Percentiles rank a stretch among this genome's conserved stretches.
Conservation (phyloP, 2,797 vertebrate genomes). For the Galagoides demidoff region DNA sequence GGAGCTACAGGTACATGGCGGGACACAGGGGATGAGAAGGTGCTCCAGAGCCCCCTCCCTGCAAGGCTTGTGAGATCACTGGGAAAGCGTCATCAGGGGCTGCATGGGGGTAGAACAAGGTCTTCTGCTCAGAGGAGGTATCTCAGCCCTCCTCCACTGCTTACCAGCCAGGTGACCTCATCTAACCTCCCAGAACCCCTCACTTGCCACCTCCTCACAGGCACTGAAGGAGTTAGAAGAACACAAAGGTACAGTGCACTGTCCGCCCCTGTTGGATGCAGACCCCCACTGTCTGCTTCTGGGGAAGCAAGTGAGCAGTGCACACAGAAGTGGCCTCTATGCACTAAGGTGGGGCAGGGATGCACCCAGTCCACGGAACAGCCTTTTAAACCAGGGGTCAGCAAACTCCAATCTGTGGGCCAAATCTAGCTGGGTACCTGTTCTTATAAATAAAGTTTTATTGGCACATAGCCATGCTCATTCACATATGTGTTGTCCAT, state of each 20-base stretch:
- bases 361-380: not conserved
- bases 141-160: not conserved
- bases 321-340: not conserved
- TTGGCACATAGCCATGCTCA: not conserved
- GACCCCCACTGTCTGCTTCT: not conserved
- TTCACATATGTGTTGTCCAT: not conserved
- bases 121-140: not conserved
- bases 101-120: accelerated
- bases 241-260: accelerated
- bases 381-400: not conserved
- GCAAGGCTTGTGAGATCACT: not conserved
- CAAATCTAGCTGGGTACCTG: not conserved
- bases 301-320: not conserved
- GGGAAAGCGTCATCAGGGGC: not conserved
- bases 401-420: not conserved
- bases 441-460: constrained; percentile 63
- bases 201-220: not conserved
- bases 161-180: not conserved
- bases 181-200: not conserved
- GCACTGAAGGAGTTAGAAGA: not conserved
- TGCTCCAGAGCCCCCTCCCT: accelerated
- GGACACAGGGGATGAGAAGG: accelerated
- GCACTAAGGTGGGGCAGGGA: not conserved
- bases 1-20: not conserved
- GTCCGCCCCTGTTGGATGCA: accelerated